These are phyloP conservation scores for Rhyacichthys aspro DNA, from an alignment of 2,797 vertebrate genomes.

Conservation along the genomic window DNA sequence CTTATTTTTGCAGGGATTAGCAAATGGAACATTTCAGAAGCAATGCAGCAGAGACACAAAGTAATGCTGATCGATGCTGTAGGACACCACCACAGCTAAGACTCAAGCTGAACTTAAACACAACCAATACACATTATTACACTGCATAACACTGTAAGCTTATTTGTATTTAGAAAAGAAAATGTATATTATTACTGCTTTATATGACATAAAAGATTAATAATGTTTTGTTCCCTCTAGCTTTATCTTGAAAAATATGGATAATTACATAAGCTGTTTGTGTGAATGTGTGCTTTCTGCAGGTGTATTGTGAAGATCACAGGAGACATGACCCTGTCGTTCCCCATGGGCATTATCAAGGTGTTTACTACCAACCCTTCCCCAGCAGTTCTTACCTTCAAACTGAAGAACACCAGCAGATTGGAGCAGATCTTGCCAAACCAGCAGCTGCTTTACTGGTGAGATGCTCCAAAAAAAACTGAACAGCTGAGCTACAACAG, in stretches of 20 bases:
- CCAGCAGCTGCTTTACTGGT: conserved; percentile 95
- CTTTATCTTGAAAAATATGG: no score
- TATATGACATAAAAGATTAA: not conserved
- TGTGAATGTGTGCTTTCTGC: conserved; percentile 11
- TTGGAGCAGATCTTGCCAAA: conserved; percentile 97
- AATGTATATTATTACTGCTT: conserved; percentile 10
- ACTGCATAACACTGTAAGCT: no score
- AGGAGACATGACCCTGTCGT: conserved; percentile 96
- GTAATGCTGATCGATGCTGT: conserved; percentile 43
- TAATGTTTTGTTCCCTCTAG: no score
- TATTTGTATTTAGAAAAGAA: conserved; percentile 6
- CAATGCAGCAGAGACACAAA: conserved; percentile 56
- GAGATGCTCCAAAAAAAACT: not conserved
- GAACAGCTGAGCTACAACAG: no score
- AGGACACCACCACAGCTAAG: conserved; percentile 28
- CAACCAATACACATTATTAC: conserved; percentile 20
- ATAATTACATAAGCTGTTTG: no score
- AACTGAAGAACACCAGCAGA: conserved; percentile 90
- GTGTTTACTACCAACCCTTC: conserved; percentile 94
- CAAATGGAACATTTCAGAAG: conserved; percentile 80
- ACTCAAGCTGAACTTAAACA: conserved; percentile 15
- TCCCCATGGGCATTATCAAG: conserved; percentile 97
- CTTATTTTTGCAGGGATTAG: conserved; percentile 78
- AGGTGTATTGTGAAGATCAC: conserved; percentile 99
- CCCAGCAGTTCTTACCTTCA: conserved; percentile 92